phyloP scores from a whole-genome alignment of 92 coral and sea anemone genomes.

The Paragorgia papillata region DNA sequence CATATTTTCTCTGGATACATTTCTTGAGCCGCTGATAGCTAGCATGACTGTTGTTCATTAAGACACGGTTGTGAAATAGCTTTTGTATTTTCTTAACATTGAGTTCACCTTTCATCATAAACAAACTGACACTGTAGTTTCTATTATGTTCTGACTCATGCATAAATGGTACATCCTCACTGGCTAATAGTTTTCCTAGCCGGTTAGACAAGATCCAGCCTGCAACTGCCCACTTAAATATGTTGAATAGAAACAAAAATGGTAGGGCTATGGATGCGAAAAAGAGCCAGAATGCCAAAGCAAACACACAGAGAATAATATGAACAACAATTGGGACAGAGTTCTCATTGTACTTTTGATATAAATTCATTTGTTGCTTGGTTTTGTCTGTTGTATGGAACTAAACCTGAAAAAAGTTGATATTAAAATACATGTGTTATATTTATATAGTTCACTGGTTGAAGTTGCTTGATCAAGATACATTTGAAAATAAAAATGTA shows the following conservation, averaged over 20 bases:
- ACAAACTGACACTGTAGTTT: conserved; percentile 75
- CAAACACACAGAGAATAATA: conserved; percentile 70
- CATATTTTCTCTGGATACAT: conserved; percentile 61
- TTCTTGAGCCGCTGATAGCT: conserved; percentile 83
- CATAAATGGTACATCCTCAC: conserved; percentile 84
- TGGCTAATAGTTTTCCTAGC: conserved; percentile 71
- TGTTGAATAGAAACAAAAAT: conserved; percentile 68
- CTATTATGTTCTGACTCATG: conserved; percentile 85
- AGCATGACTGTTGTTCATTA: conserved; percentile 72
- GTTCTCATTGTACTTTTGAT: conserved; percentile 47
- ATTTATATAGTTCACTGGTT: too few relatives aligned
- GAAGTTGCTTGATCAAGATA: too few relatives aligned
- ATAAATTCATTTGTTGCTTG: conserved; percentile 44
- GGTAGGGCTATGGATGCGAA: conserved; percentile 80
- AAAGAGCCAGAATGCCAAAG: conserved; percentile 71
- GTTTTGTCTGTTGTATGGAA: neutral
- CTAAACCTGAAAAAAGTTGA: neutral
- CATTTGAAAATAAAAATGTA: too few relatives aligned
- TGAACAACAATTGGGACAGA: conserved; percentile 73
- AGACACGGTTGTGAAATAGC: conserved; percentile 73
- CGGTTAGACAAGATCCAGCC: conserved; percentile 65
- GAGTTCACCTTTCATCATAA: conserved; percentile 73
- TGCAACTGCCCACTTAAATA: conserved; percentile 75
- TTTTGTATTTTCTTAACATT: conserved; percentile 66
- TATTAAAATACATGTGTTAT: neutral